phyloP scores from a whole-genome alignment of 1,140 invertebrate species.

The Palaemon carinicauda region DNA sequence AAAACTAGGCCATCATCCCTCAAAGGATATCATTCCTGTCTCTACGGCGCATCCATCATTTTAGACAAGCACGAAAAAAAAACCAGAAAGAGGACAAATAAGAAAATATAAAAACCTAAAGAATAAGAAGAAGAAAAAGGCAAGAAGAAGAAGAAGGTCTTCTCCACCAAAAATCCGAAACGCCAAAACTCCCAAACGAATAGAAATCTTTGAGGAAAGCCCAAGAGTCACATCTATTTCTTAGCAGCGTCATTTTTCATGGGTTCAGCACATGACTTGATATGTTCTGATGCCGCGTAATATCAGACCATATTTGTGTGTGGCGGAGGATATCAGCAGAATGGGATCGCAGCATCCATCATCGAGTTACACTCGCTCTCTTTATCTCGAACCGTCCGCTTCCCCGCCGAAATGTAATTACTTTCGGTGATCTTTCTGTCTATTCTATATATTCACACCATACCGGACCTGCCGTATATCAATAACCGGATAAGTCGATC shows the following conservation, averaged over 20 bases:
- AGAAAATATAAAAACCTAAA: not conserved
- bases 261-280: slow-evolving; percentile 29
- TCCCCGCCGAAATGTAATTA: no score
- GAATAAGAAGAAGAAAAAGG: not conserved
- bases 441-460: no score
- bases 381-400: no score
- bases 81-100: not conserved
- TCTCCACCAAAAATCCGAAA: not conserved
- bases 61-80: not conserved
- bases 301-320: slow-evolving; percentile 40
- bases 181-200: slow-evolving; percentile 36
- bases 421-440: no score
- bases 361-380: not conserved
- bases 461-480: no score
- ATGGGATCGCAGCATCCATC: not conserved
- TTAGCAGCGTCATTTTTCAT: slow-evolving; percentile 47
- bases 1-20: no score
- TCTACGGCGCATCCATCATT: no score
- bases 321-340: not conserved
- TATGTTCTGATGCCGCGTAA: slow-evolving; percentile 37
- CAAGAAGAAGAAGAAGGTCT: not conserved
- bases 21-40: no score
- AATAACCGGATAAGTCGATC: no score
- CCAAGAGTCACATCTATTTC: slow-evolving; percentile 45
- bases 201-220: slow-evolving; percentile 30